Conservation (phyloP, 2,888 invertebrate species). For the Malachius bipustulatus region DNA sequence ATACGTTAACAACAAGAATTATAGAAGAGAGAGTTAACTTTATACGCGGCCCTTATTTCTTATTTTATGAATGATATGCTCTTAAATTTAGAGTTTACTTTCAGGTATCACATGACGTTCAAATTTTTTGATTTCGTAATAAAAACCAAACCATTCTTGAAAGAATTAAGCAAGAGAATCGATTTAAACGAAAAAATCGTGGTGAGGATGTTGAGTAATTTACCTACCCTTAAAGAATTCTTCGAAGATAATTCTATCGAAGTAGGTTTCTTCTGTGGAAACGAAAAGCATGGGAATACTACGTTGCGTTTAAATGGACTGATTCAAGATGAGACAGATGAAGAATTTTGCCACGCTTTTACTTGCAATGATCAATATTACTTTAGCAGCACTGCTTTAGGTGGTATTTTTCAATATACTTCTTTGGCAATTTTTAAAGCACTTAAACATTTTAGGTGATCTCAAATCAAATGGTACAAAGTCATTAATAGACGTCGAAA, state of each 20-base stretch:
- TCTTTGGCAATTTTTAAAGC: too few species aligned
- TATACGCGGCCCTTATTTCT: too few species aligned
- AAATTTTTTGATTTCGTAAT: conserved; percentile 32
- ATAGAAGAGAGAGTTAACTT: too few species aligned
- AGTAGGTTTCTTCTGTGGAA: conserved; percentile 28
- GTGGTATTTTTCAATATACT: too few species aligned
- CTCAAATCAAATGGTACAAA: conserved; percentile 12
- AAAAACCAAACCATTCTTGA: conserved; percentile 31
- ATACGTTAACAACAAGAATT: too few species aligned
- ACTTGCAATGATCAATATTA: neutral
- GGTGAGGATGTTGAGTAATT: conserved; percentile 19
- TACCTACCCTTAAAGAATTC: conserved; percentile 24
- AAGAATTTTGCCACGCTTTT: conserved; percentile 4
- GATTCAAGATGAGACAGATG: conserved; percentile 14
- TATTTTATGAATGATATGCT: too few species aligned
- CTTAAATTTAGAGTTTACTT: too few species aligned
- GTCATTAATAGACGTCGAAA: conserved; percentile 27
- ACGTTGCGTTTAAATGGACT: conserved; percentile 24
- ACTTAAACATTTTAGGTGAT: too few species aligned
- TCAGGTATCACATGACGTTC: conserved; percentile 30
- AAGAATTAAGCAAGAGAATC: conserved; percentile 28
- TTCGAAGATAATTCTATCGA: conserved; percentile 26
- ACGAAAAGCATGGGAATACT: conserved; percentile 27
- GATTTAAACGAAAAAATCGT: conserved; percentile 32
- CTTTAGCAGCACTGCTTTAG: neutral